phyloP scores from a whole-genome alignment of 2,888 invertebrate species.

The Hetaerina titia region DNA sequence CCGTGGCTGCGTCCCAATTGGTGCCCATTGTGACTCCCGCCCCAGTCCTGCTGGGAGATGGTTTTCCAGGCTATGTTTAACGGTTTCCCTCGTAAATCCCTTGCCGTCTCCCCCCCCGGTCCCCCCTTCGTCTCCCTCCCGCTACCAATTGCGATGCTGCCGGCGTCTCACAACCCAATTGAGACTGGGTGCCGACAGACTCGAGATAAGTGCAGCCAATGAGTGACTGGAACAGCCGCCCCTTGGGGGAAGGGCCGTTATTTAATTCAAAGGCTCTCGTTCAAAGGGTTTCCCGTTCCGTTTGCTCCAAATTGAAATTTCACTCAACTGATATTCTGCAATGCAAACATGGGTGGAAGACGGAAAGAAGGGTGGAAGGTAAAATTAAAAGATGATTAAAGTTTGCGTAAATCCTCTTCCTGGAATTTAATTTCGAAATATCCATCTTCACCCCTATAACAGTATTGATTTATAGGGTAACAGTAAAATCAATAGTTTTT shows the following conservation, averaged over 20 bases:
- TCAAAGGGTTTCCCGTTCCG: not conserved
- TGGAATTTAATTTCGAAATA: too few relatives aligned
- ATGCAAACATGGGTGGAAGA: not conserved
- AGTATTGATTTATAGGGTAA: too few relatives aligned
- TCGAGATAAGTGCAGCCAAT: not conserved
- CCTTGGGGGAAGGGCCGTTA: not conserved
- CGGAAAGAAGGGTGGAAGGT: not conserved
- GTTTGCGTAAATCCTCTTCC: too few relatives aligned
- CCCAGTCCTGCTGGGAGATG: not conserved
- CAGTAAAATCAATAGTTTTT: too few relatives aligned
- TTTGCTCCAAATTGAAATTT: not conserved
- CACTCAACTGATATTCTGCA: not conserved
- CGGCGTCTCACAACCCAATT: slow-evolving; percentile 30
- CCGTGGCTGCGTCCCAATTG: not conserved
- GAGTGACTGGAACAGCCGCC: not conserved
- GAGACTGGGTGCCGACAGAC: not conserved
- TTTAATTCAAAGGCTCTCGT: not conserved
- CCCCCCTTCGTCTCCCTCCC: not conserved
- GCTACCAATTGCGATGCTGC: not conserved
- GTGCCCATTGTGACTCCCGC: not conserved
- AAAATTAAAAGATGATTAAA: too few relatives aligned
- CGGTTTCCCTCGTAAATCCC: slow-evolving; percentile 6
- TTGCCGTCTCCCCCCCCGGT: not conserved
- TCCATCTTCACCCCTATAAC: too few relatives aligned
- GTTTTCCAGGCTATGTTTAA: not conserved